These are phyloP conservation scores for Gadus macrocephalus DNA, from an alignment of 2,113 vertebrate genomes.

Conservation along the genomic window DNA sequence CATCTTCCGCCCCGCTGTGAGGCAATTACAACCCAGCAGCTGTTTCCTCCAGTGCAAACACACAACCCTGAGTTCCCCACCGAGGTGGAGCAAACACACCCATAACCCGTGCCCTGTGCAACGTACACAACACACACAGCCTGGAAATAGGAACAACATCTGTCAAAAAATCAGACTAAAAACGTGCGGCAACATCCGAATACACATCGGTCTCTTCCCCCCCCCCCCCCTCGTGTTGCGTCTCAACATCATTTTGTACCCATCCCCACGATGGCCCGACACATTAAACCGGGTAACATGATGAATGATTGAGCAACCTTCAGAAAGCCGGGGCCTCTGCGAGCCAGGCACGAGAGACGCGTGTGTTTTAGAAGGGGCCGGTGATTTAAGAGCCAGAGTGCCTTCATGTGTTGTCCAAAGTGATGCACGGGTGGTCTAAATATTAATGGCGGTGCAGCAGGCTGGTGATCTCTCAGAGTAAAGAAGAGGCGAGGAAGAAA, in stretches of 20 bases:
- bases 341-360: conserved; percentile 39
- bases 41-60: conserved; percentile 31
- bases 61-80: conserved; percentile 13
- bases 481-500: too few species aligned
- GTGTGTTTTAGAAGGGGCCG: conserved; percentile 41
- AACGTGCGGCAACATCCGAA: conserved; percentile 18
- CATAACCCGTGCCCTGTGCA: background rate
- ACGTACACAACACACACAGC: background rate
- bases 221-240: background rate
- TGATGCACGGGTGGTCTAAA: conserved; percentile 51
- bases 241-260: conserved; percentile 26
- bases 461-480: conserved; percentile 24
- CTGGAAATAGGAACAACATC: background rate
- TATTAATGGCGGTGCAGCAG: conserved; percentile 54
- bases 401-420: conserved; percentile 53
- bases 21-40: conserved; percentile 42
- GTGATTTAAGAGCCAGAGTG: conserved; percentile 55
- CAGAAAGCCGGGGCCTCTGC: conserved; percentile 36
- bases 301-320: conserved; percentile 51
- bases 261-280: conserved; percentile 19
- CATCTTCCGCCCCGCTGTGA: conserved; percentile 33
- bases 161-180: conserved; percentile 11
- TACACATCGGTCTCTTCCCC: conserved; percentile 19
- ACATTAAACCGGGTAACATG: conserved; percentile 26
- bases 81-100: background rate